Base-by-base conservation (phyloP, 1,140 invertebrate genomes). In the Drosophila leontia region DNA sequence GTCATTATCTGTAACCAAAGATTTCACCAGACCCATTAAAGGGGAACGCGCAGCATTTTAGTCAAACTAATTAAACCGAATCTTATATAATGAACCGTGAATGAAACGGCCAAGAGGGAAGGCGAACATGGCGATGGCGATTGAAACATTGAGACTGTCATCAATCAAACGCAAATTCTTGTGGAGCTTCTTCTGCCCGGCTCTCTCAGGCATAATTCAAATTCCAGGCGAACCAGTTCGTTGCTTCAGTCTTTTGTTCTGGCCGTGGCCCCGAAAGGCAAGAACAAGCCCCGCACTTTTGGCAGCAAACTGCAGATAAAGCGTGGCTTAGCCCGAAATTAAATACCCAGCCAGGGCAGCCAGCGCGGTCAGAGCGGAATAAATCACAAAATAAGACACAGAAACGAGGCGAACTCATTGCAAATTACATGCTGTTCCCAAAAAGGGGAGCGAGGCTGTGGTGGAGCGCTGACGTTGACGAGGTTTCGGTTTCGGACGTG, bases 141-240 rank as follows among this genome's bases (percentile, higher is more conserved):
- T 72, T 72, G 70, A 72, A 72, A 72, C 70, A 72, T 72, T 72
- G 70, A 72, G 70, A 72, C 55, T 60, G 70, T 72, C 80, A 87
- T 86, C 74, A 88, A 88, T 86, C 83, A 87, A 87, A 63, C 74
- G 63, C 68, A 84, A 84, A 84, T 84, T 85, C 78, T 80, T 77
- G 70, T 59, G 37, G 45, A 61, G 50, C 45, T 69, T 15, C 59
- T 35, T 35, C 48, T 35, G 12, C 15, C 15, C 35, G 42, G 39
- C 41, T 55, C 37, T 35, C 29, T 12, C 45, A 17, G 61, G 58
- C 64, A 86, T 87, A 83, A 79, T 76, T 86, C 67, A 72, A 82
- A 86, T 87, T 87, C 84, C 84, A 71, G 47, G 26, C 65, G 75
- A 80, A 80, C 84, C 80, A 87, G 83, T 86, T 88, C 84, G 84